phyloP scores from a whole-genome alignment of 2,113 vertebrate species.

The Rynchops niger region DNA sequence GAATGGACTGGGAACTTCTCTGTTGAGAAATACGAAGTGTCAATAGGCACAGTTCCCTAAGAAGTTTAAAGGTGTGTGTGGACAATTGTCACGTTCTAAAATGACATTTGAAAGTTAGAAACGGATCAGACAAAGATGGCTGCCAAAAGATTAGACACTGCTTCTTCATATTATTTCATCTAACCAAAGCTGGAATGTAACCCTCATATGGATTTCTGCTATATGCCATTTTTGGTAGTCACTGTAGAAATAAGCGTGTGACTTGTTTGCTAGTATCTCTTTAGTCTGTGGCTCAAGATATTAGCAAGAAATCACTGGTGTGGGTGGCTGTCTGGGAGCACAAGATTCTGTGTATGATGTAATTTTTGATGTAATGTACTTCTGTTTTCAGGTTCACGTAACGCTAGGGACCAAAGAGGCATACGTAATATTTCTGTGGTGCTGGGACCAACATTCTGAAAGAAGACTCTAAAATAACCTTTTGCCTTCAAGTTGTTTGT shows the following conservation, averaged over 20 bases:
- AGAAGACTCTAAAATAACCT: not conserved
- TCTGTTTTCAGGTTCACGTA: conserved; percentile 55
- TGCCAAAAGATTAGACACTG: not conserved
- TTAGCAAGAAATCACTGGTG: not conserved
- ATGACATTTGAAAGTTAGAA: not conserved
- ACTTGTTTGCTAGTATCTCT: not conserved
- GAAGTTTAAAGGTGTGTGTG: not conserved
- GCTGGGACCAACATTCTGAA: conserved; percentile 22
- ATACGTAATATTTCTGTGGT: conserved; percentile 17
- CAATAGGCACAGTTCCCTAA: not conserved
- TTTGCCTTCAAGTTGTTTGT: conserved; percentile 18
- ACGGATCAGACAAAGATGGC: not conserved
- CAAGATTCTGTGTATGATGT: not conserved
- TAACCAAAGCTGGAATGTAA: not conserved
- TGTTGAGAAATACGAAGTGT: not conserved
- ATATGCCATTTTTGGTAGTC: not conserved
- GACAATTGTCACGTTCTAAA: not conserved
- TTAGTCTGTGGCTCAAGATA: not conserved
- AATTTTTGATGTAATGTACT: not conserved
- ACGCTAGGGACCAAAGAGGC: conserved; percentile 46
- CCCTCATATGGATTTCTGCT: not conserved
- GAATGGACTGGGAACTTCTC: not conserved
- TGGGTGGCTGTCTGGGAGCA: not conserved
- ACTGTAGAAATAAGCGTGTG: not conserved
- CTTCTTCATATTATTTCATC: not conserved